These are phyloP conservation scores for Ceratina australensis DNA, from an alignment of 1,140 invertebrate genomes.

Conservation along the genomic window DNA sequence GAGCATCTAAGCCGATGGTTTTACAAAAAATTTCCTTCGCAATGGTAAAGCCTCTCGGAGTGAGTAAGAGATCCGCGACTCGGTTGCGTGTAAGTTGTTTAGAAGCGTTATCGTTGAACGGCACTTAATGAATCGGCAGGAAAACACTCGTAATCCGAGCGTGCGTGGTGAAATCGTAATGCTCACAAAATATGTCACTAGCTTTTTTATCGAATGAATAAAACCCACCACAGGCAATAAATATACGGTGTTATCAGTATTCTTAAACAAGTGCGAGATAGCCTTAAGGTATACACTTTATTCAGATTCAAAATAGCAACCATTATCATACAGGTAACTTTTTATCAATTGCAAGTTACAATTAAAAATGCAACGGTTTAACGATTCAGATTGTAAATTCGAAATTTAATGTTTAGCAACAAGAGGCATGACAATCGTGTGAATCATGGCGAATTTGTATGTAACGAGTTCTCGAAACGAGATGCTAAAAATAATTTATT, in stretches of 20 bases:
- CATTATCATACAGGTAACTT: too few species aligned
- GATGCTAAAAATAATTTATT: constrained; percentile 20
- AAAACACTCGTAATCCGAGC: background rate
- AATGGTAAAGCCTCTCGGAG: background rate
- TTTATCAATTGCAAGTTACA: too few species aligned
- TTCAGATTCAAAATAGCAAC: too few species aligned
- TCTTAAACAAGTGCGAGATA: background rate
- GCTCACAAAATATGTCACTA: constrained; percentile 11
- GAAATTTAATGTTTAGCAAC: background rate
- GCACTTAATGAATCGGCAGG: background rate
- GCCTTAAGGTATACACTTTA: background rate
- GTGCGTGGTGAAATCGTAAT: constrained; percentile 7
- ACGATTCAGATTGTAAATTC: too few species aligned
- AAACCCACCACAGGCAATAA: background rate
- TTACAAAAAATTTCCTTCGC: too few species aligned
- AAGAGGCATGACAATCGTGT: background rate
- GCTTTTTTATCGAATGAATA: constrained; percentile 4
- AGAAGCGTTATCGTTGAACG: background rate
- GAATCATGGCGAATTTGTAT: background rate
- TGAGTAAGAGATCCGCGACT: background rate
- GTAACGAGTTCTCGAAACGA: background rate
- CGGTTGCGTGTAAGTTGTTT: background rate
- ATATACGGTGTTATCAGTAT: background rate
- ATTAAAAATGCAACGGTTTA: too few species aligned
- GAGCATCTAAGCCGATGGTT: too few species aligned